Base-by-base conservation (phyloP, 2,888 invertebrate genomes). In the Pterostichus madidus region DNA sequence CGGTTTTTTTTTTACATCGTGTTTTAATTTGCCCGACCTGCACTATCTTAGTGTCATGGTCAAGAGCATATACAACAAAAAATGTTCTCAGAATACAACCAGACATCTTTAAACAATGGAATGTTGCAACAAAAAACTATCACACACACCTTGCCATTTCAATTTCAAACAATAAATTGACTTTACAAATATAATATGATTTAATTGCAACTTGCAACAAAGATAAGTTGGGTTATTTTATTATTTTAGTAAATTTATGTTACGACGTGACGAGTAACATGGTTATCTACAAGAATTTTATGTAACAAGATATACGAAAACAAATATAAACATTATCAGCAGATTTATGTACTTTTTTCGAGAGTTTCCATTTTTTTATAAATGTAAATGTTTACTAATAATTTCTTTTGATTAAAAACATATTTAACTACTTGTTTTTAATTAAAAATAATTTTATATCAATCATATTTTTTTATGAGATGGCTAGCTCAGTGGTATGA, bases 11-110 rank as follows among this genome's bases (percentile, higher is more conserved):
- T 79, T 49, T 49, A 32, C 46, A 39, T 76, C 32, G 13, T 6
- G 11, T 39, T 39, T 31, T 71, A 80, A 64, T 80, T 52, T 39
- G 10, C 11, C 13, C 46, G 71, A 78, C 77, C 44, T 78, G 78
- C 46, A 78, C 59, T 78, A 78, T 56, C 44, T 32, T 5, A 59
- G 75, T 61, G 78, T 78, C 78, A 78, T 39, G 78, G 78, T 78
- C 78, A 78, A 75, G 75, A 75, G 24, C 73, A 73, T 49, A 73
- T 7, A 46, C 73, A 73, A 73, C 46, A 71, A 64, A 39, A n/a
- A 73, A 49, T 3, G 6, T 64, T 32, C 39, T 32, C 75, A 75
- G 75, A 46, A n/a, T 2, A 49, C 49, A 68, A 44, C 35, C 68
- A 68, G 39, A 24, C 52, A 31, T 39, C 44, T 17, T 71, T 44